Percentiles rank a stretch among this genome's conserved stretches.
phyloP scores from a whole-genome alignment of 2,888 invertebrate species.

The Stramonita haemastoma region DNA sequence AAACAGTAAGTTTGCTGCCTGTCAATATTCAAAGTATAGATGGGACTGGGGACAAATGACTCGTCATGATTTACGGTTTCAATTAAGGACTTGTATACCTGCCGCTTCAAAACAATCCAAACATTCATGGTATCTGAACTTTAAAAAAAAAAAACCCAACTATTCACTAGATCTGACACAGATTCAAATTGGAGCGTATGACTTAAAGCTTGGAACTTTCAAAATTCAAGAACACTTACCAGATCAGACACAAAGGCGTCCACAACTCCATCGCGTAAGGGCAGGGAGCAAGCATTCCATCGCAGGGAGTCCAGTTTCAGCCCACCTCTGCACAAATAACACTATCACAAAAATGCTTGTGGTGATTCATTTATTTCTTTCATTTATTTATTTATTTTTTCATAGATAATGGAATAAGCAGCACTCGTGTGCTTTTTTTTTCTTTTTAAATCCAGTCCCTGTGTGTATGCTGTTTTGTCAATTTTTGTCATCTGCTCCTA shows the following conservation, averaged over 20 bases:
- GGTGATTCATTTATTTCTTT: too few species aligned
- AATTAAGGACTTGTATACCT: background rate
- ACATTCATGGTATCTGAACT: background rate
- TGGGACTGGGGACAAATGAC: background rate
- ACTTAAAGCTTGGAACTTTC: background rate
- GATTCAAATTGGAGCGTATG: background rate
- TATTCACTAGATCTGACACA: background rate
- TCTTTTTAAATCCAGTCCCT: too few species aligned
- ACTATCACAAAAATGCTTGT: background rate
- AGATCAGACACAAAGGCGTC: constrained; percentile 82
- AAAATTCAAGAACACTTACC: constrained; percentile 58
- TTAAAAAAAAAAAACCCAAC: background rate
- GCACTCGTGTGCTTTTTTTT: too few species aligned
- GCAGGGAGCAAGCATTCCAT: constrained; percentile 80
- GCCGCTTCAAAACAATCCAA: background rate
- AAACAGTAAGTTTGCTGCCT: background rate
- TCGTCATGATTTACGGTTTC: background rate
- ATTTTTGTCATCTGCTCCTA: too few species aligned
- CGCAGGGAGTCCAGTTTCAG: constrained; percentile 76
- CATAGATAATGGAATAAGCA: too few species aligned
- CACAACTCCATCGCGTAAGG: constrained; percentile 79
- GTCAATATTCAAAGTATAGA: too few species aligned
- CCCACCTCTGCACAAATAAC: constrained; percentile 50
- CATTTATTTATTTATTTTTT: too few species aligned
- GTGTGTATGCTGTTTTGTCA: too few species aligned